Evolutionary conservation across 2,113 vertebrate species (phyloP).

Genomic region (Oncorhynchus kisutch): DNA sequence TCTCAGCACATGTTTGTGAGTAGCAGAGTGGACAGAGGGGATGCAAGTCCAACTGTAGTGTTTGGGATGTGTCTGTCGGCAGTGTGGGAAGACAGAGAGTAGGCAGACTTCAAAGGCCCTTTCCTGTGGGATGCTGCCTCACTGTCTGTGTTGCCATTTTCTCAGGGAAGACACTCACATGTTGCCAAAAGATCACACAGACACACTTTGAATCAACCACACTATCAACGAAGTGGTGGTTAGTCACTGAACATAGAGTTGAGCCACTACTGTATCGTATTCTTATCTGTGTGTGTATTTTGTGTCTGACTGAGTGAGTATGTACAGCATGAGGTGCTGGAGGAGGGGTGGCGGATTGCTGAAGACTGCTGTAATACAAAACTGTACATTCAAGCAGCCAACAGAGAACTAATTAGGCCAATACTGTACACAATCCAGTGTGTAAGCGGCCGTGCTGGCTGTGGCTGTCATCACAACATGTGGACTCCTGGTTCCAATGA

Average conservation of each 20-base stretch:
- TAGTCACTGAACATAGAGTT: conserved; percentile 29
- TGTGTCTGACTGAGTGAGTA: background rate
- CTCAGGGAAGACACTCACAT: conserved; percentile 20
- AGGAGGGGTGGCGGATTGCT: background rate
- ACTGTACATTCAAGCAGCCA: conserved; percentile 18
- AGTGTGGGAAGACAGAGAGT: conserved; percentile 21
- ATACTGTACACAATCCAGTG: background rate
- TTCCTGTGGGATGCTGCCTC: conserved; percentile 20
- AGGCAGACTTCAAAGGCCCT: conserved; percentile 29
- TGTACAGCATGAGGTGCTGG: conserved; percentile 1
- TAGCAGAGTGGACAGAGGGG: background rate
- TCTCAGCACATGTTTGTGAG: background rate
- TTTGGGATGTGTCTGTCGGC: conserved; percentile 19
- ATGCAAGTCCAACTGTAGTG: background rate
- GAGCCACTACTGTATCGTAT: conserved; percentile 31
- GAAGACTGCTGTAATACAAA: background rate
- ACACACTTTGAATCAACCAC: conserved; percentile 27
- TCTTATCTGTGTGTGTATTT: conserved; percentile 13
- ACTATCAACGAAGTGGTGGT: background rate
- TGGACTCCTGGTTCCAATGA: conserved; percentile 44
- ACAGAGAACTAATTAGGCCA: conserved; percentile 23
- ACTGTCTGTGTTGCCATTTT: conserved; percentile 20
- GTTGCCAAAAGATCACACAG: conserved; percentile 11
- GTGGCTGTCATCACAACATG: conserved; percentile 44
- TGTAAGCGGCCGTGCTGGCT: conserved; percentile 15